Evolutionary conservation across 30 jellyfish, hydroid and myxozoan species (phyloP).

Genomic region (Mastigias papua): DNA sequence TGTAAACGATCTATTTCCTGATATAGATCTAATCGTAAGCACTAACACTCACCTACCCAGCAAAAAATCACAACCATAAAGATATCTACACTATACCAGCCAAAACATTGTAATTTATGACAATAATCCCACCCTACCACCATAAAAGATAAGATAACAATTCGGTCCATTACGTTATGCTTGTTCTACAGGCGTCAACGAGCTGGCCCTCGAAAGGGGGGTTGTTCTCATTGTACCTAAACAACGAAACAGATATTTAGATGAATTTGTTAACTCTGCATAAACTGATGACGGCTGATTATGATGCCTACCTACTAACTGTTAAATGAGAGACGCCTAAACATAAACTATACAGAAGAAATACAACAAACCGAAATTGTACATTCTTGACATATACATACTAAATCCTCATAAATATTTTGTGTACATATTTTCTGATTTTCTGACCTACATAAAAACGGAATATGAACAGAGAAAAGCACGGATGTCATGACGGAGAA

Average conservation of each 20-base stretch:
- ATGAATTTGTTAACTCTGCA: not conserved
- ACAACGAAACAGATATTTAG: not conserved
- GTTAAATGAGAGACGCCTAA: too few species aligned
- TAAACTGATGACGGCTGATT: not conserved
- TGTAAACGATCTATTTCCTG: not conserved
- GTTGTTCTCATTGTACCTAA: constrained; percentile 15
- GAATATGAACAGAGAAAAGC: too few species aligned
- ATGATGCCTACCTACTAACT: not conserved
- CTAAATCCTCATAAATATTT: too few species aligned
- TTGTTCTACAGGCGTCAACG: constrained; percentile 10
- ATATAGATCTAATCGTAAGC: not conserved
- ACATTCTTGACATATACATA: too few species aligned
- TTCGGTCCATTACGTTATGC: not conserved
- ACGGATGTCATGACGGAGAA: too few species aligned
- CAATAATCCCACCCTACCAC: too few species aligned
- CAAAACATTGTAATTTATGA: too few species aligned
- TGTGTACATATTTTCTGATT: too few species aligned
- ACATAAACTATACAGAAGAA: too few species aligned
- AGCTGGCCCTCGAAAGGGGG: constrained; percentile 1
- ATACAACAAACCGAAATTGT: too few species aligned
- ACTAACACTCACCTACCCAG: not conserved
- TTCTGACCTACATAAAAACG: too few species aligned
- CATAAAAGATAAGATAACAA: not conserved
- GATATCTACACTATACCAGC: not conserved
- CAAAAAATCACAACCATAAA: not conserved